These are phyloP conservation scores for Eulemur mongoz DNA, from an alignment of 2,797 vertebrate genomes.

Conservation along the genomic window DNA sequence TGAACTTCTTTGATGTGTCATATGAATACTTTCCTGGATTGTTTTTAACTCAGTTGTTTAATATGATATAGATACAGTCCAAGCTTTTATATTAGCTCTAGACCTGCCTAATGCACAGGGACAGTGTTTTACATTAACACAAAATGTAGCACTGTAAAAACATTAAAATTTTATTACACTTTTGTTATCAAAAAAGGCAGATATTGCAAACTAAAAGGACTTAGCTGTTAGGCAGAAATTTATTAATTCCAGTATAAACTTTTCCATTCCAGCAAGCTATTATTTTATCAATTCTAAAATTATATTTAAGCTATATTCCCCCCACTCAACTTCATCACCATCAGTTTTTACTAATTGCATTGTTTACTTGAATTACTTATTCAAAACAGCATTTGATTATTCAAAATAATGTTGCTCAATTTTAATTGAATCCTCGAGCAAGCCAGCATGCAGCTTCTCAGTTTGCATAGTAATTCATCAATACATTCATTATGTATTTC, in stretches of 20 bases:
- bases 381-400: slow-evolving; percentile 70
- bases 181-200: neutral
- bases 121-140: neutral
- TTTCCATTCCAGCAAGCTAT: slow-evolving; percentile 5
- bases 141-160: slow-evolving; percentile 14
- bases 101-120: neutral
- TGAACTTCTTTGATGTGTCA: neutral
- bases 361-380: slow-evolving; percentile 76
- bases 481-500: slow-evolving; percentile 65
- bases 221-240: slow-evolving; percentile 26
- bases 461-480: slow-evolving; percentile 73
- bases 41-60: neutral
- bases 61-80: neutral
- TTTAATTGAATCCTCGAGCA: slow-evolving; percentile 75
- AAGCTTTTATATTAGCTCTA: neutral
- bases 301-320: neutral
- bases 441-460: slow-evolving; percentile 60
- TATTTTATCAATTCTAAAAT: slow-evolving; percentile 49
- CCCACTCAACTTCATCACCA: slow-evolving; percentile 32
- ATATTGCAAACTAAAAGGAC: slow-evolving; percentile 16
- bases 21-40: neutral
- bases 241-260: slow-evolving; percentile 50
- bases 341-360: slow-evolving; percentile 54
- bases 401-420: slow-evolving; percentile 68
- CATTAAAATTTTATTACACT: slow-evolving; percentile 29